A percentile compares a stretch with the other conserved stretches of the same genome.
phyloP scores from a whole-genome alignment of 2,888 invertebrate species.

The Trichacis sp. region DNA sequence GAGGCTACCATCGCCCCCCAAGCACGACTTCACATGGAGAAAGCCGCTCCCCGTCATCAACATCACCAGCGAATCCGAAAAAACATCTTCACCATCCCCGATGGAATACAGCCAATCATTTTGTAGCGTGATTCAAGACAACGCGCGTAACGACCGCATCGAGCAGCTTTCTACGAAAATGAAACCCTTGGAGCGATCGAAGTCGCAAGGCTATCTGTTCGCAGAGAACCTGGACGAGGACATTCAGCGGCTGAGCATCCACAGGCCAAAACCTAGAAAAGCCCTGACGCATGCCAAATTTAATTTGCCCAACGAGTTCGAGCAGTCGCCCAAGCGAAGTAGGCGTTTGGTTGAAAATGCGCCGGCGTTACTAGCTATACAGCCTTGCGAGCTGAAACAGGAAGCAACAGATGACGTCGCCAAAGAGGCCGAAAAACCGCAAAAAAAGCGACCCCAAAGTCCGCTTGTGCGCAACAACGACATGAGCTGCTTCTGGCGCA shows the following conservation, averaged over 20 bases:
- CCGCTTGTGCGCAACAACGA: no score
- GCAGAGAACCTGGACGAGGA: not conserved
- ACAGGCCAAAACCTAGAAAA: not conserved
- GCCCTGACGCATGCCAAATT: not conserved
- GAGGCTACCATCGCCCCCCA: constrained; percentile 15
- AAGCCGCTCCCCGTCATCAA: constrained; percentile 26
- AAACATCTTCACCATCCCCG: no score
- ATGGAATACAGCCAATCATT: constrained; percentile 10
- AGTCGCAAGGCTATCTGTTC: not conserved
- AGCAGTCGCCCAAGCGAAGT: no score
- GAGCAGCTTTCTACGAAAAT: not conserved
- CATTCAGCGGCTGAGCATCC: constrained; percentile 2
- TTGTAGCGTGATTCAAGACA: not conserved
- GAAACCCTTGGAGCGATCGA: not conserved
- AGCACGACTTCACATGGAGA: constrained; percentile 33
- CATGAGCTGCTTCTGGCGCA: constrained; percentile 13
- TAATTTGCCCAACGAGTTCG: no score
- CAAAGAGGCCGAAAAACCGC: not conserved
- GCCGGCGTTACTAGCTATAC: no score
- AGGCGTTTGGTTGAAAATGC: no score
- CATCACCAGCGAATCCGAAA: not conserved
- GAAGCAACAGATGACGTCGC: no score
- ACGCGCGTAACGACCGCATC: not conserved
- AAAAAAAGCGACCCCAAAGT: no score
- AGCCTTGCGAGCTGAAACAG: no score